Base-by-base conservation (phyloP, 2,888 invertebrate genomes). In the Agriopis marginaria region DNA sequence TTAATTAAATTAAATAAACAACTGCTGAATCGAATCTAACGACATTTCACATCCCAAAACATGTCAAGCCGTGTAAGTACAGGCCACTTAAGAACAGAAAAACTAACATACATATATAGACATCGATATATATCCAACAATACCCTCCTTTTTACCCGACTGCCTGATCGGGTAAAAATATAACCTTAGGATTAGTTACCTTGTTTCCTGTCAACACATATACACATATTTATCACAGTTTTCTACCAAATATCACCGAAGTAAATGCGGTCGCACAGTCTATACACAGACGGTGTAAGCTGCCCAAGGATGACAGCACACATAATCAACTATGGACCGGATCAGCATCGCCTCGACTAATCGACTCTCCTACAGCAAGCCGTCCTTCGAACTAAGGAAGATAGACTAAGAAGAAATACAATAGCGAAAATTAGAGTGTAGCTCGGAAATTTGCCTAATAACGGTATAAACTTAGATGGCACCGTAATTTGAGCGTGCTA, bases 151-250 rank as follows among this genome's bases (percentile, higher is more conserved):
- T 32, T 32, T 32, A 32, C 5, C 32, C 3, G 32, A 32, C 32
- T 32, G 32, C 32, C 32, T 39, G 6, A 5, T 40, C 54, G n/a
- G 23, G 32, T 32, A 9, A 23, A 32, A 23, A 54, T 17, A 56
- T 17, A 11, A 32, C 32, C 32, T 32, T 10, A 56, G 6, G 3
- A 4, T 32, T 32, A 5, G 11, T 12, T 47, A 59, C 45, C 45
- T 47, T 11, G n/a, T 45, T 45, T 45, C 23, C 58, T 47, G 45
- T 59, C 59, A 47, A 58, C 47, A 47, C 14, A 14, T 49, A 49
- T 47, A 59, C 56, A 47, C 6, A 47, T 59, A 54, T 44, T 47
- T 53, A 60, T 53, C 68, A 62, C 72, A 75, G 75, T 70, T 71
- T 60, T 63, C 58, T 65, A 62, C 68, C 54, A 23, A 64, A 66